These are phyloP conservation scores for Monopterus albus DNA, from an alignment of 2,113 vertebrate species.

Conservation along the genomic window DNA sequence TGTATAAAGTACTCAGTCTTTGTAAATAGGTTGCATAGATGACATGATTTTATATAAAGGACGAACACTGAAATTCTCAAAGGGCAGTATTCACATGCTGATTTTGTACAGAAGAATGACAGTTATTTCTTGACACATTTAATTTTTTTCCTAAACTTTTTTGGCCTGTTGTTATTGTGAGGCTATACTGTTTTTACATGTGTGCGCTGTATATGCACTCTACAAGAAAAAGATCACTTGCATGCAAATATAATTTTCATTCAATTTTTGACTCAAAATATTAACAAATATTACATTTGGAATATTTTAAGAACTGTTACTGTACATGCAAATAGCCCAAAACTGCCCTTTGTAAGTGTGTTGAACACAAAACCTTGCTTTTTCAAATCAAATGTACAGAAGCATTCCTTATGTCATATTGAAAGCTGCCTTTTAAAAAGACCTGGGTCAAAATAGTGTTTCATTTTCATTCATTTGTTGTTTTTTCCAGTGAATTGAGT, in stretches of 20 bases:
- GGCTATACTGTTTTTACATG: not conserved
- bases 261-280: not conserved
- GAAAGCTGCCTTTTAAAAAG: constrained; percentile 66
- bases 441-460: constrained; percentile 36
- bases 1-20: constrained; percentile 43
- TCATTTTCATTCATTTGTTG: constrained; percentile 36
- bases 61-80: not conserved
- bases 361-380: constrained; percentile 45
- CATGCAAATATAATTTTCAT: not conserved
- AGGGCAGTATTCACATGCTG: constrained; percentile 15
- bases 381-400: constrained; percentile 72
- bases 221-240: not conserved
- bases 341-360: constrained; percentile 1
- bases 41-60: constrained; percentile 29
- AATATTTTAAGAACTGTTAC: not conserved
- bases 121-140: constrained; percentile 2
- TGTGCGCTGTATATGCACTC: not conserved
- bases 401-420: constrained; percentile 79
- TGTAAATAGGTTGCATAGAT: constrained; percentile 61
- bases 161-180: not conserved
- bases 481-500: constrained; percentile 3
- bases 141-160: too few species aligned
- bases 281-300: not conserved
- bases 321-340: not conserved
- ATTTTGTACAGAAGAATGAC: constrained; percentile 2